phyloP scores from a whole-genome alignment of 2,113 vertebrate species.

The Tichodroma muraria region DNA sequence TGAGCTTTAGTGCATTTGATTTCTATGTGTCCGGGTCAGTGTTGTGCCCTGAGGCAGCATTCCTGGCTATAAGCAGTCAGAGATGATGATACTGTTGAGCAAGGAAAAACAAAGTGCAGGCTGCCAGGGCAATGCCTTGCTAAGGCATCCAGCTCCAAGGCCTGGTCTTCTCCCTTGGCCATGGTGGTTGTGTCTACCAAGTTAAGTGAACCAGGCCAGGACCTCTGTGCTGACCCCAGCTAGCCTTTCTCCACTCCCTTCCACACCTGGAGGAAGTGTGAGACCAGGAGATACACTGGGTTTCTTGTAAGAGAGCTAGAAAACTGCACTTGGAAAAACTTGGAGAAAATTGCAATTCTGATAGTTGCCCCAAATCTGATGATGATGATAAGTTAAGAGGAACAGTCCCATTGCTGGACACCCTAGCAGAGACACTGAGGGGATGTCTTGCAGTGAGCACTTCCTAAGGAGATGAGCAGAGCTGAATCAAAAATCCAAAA shows the following conservation, averaged over 20 bases:
- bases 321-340: background rate
- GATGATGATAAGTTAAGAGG: background rate
- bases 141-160: background rate
- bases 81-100: slow-evolving; percentile 1
- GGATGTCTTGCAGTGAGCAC: background rate
- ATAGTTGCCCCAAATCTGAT: background rate
- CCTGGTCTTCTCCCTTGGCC: background rate
- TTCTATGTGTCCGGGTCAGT: slow-evolving; percentile 39
- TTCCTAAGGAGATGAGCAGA: background rate
- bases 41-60: slow-evolving; percentile 33
- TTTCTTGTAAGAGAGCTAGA: background rate
- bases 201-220: background rate
- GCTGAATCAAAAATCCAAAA: background rate
- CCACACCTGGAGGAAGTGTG: background rate
- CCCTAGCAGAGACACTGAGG: background rate
- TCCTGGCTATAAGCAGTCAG: slow-evolving; percentile 26
- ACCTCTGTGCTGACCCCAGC: background rate
- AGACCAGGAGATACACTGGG: background rate
- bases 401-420: background rate
- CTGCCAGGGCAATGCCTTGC: background rate
- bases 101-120: background rate
- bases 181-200: background rate
- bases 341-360: background rate
- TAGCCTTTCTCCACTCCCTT: background rate
- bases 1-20: slow-evolving; percentile 24